A percentile compares a stretch with the other conserved stretches of the same genome.
phyloP scores from a whole-genome alignment of 2,797 vertebrate genomes.

The Myripristis jacobus region DNA sequence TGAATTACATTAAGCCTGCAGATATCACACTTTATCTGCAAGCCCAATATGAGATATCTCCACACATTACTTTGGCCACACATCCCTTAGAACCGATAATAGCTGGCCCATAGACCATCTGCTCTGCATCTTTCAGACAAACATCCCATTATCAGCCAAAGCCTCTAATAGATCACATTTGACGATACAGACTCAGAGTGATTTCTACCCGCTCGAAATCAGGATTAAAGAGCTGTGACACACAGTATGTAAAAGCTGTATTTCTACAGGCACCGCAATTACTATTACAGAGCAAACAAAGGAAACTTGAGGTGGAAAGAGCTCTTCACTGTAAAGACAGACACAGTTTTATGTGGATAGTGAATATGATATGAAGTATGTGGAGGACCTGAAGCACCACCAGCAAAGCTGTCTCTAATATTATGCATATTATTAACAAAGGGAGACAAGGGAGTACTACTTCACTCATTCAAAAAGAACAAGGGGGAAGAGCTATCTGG shows the following conservation, averaged over 20 bases:
- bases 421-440: constrained; percentile 55
- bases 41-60: constrained; percentile 25
- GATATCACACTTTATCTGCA: constrained; percentile 17
- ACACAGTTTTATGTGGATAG: constrained; percentile 12
- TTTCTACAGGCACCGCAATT: constrained; percentile 24
- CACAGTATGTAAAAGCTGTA: constrained; percentile 10
- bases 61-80: constrained; percentile 8
- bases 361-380: constrained; percentile 6
- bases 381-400: constrained; percentile 27
- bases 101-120: constrained; percentile 18
- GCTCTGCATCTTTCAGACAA: constrained; percentile 32
- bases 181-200: background rate
- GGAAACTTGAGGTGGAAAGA: constrained; percentile 26
- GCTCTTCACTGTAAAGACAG: constrained; percentile 23
- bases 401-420: constrained; percentile 32
- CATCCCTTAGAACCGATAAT: constrained; percentile 15
- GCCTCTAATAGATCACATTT: background rate
- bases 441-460: constrained; percentile 36
- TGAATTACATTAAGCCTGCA: constrained; percentile 13
- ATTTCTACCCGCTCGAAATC: constrained; percentile 6
- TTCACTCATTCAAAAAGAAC: constrained; percentile 62
- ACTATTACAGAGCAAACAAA: constrained; percentile 42
- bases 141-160: constrained; percentile 19
- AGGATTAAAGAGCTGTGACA: constrained; percentile 9
- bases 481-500: constrained; percentile 39